Percentiles rank a stretch among this genome's conserved stretches.
Conservation (phyloP, 2,888 invertebrate species). For the Empis stercorea region DNA sequence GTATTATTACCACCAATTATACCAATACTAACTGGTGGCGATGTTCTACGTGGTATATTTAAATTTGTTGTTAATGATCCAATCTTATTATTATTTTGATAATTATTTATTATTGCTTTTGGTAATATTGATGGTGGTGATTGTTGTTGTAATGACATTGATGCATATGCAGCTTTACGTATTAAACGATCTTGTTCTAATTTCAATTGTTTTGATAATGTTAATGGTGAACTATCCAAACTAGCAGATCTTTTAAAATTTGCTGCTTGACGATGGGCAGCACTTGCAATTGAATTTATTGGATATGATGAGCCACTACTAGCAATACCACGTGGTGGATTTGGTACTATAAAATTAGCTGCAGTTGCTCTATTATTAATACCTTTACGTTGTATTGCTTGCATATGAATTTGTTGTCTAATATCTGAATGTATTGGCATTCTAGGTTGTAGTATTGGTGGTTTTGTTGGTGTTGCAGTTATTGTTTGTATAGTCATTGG, state of each 20-base stretch:
- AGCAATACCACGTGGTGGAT: constrained; percentile 19
- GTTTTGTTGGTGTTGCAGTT: constrained; percentile 9
- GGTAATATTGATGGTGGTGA: constrained; percentile 8
- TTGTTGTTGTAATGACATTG: constrained; percentile 9
- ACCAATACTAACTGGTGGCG: neutral
- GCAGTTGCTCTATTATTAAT: neutral
- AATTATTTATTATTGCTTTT: constrained; percentile 5
- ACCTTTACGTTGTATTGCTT: constrained; percentile 4
- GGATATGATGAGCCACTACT: constrained; percentile 19
- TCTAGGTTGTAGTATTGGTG: neutral
- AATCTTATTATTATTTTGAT: neutral
- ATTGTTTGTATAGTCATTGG: constrained; percentile 20
- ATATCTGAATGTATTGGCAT: neutral
- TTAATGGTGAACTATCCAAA: constrained; percentile 22
- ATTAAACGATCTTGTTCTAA: constrained; percentile 19
- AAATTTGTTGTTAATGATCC: too few species aligned
- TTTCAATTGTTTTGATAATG: constrained; percentile 21
- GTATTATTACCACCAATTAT: neutral
- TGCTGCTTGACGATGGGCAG: constrained; percentile 25
- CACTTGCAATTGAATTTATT: constrained; percentile 30
- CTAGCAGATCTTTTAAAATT: constrained; percentile 27
- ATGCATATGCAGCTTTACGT: constrained; percentile 15
- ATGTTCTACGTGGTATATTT: neutral
- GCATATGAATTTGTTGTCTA: constrained; percentile 3
- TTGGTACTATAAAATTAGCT: constrained; percentile 27